phyloP scores from a whole-genome alignment of 2,888 invertebrate genomes.

The Pristionchus fissidentatus region DNA sequence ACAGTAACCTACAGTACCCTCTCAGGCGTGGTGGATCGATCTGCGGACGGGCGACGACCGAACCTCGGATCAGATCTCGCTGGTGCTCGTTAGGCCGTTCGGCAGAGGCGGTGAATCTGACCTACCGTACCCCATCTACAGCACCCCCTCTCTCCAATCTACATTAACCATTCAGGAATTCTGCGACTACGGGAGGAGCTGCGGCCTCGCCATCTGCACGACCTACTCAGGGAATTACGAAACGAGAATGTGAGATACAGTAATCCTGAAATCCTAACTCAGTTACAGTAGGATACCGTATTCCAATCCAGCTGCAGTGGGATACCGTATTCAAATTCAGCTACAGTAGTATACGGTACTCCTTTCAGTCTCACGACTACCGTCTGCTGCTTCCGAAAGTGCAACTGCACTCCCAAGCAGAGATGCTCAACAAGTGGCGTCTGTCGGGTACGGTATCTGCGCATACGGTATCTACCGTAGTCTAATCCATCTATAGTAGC shows the following conservation, averaged over 20 bases:
- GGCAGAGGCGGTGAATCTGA: neutral
- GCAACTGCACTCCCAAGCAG: constrained; percentile 29
- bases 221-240: neutral
- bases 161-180: constrained; percentile 33
- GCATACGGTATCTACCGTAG: no score
- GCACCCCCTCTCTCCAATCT: neutral
- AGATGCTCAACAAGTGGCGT: constrained; percentile 35
- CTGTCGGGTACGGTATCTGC: constrained; percentile 15
- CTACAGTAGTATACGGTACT: neutral
- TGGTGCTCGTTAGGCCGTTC: constrained; percentile 20
- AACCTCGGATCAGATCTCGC: neutral
- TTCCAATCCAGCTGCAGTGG: neutral
- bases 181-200: constrained; percentile 31
- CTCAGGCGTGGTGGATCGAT: constrained; percentile 38
- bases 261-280: no score
- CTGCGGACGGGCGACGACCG: constrained; percentile 12
- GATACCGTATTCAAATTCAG: neutral
- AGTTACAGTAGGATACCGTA: neutral
- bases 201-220: neutral
- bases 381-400: constrained; percentile 13
- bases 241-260: constrained; percentile 20
- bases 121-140: neutral
- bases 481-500: neutral
- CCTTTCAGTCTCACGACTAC: constrained; percentile 4
- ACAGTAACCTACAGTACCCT: neutral